Conservation (phyloP, 2,888 invertebrate species). For the Lycia hirtaria region DNA sequence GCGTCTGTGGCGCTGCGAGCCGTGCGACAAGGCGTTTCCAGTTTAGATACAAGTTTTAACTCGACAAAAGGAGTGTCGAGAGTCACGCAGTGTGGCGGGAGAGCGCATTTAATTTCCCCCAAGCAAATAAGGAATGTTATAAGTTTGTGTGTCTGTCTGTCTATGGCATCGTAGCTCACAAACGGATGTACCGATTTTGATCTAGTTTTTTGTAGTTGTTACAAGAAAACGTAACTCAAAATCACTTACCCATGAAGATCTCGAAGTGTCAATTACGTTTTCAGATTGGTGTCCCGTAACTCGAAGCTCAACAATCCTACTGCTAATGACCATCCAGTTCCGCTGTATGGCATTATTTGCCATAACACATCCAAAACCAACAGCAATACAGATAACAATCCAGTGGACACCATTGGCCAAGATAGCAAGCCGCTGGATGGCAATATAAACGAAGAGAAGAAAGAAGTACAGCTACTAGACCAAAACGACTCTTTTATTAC, state of each 20-base stretch:
- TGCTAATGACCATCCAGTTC: conserved; percentile 45
- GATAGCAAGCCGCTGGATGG: not conserved
- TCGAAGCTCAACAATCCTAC: conserved; percentile 10
- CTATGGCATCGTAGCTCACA: no score
- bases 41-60: no score
- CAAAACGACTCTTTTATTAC: not conserved
- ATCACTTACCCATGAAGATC: not conserved
- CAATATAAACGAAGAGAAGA: not conserved
- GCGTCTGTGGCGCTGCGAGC: no score
- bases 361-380: conserved; percentile 46
- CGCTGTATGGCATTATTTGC: conserved; percentile 64
- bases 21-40: no score
- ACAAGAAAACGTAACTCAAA: not conserved
- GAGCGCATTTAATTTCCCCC: no score
- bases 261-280: no score
- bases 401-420: conserved; percentile 12
- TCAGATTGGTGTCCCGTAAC: conserved; percentile 18
- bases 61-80: no score
- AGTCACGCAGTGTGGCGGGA: no score
- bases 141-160: no score
- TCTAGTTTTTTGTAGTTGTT: no score
- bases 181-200: no score
- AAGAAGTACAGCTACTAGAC: not conserved
- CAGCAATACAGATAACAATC: conserved; percentile 11
- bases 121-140: no score